phyloP scores from a whole-genome alignment of 2,888 invertebrate species.

The Syritta pipiens region DNA sequence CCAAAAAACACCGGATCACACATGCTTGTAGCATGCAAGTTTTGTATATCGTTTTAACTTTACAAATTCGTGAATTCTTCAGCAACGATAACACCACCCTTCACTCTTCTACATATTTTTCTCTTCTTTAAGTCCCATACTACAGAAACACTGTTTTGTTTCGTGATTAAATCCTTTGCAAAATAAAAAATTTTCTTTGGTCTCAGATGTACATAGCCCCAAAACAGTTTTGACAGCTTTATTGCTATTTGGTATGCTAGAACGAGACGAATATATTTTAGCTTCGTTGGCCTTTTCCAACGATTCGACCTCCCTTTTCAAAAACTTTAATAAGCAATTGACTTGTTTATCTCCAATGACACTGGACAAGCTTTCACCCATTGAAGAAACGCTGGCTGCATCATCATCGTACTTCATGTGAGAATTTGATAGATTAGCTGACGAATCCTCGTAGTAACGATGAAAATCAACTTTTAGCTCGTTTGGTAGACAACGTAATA shows the following conservation, averaged over 20 bases:
- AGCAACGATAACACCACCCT: constrained; percentile 10
- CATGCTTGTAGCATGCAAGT: not conserved
- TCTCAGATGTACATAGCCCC: constrained; percentile 30
- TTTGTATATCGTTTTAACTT: not conserved
- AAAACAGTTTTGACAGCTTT: constrained; percentile 26
- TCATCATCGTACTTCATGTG: not conserved
- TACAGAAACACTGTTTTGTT: constrained; percentile 12
- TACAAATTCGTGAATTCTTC: constrained; percentile 1
- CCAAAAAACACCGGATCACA: not conserved
- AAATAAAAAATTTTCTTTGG: constrained; percentile 20
- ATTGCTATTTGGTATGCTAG: not conserved
- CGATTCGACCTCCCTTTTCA: constrained; percentile 29
- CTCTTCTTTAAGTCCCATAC: not conserved
- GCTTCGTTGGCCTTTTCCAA: constrained; percentile 10
- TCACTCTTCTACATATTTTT: not conserved
- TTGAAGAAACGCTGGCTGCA: not conserved
- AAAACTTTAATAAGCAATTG: constrained; percentile 9
- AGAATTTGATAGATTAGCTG: not conserved
- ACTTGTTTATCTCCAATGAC: constrained; percentile 13
- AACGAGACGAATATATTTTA: not conserved
- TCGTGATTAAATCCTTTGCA: constrained; percentile 8
- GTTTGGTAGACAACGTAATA: constrained; percentile 16
- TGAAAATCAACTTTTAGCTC: constrained; percentile 11
- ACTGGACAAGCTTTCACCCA: not conserved
- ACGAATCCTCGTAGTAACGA: constrained; percentile 15